Evolutionary conservation across 2,888 invertebrate species (phyloP), one percentile per base, ranked within the genome.

Genomic region (Mactromeris polynyma): DNA sequence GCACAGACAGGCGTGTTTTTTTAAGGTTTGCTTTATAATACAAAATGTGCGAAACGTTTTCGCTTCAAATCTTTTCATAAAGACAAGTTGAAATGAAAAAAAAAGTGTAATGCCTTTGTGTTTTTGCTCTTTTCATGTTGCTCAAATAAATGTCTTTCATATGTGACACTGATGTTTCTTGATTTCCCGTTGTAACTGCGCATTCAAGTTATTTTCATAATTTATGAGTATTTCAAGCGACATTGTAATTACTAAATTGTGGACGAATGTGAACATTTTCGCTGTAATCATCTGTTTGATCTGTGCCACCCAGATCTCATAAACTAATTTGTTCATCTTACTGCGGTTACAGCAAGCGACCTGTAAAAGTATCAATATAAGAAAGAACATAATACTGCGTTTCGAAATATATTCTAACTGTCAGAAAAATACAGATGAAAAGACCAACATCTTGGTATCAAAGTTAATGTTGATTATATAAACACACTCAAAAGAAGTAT

Each of bases 91-190:
- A 73, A 36, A 73, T 33, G 31, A 36, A 36, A 73, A 73, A 73
- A 69, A 81, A 31, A n/a, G n/a, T n/a, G 31, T 81, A 51, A 58
- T 64, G 26, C 26, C 31, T 82, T 82, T 64, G 58, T 69, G 82
- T 40, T 69, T 58, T 64, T 64, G 38, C 33, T 77, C 83, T 83
- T 79, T 83, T 83, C 83, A 83, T 83, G 83, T 83, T 83, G 40
- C 69, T 77, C 46, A 77, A 83, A 73, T 77, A 77, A 77, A 83
- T 73, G 83, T 83, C 83, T 83, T 33, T 77, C 83, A 69, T n/a
- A 33, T 77, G 21, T 83, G 83, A 83, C 83, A 83, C 77, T 83
- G 73, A 83, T 77, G 83, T 83, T 81, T 83, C 83, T 83, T 83
- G 46, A 83, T 77, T 33, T 73, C 77, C 83, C 83, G 83, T 83